phyloP scores from a whole-genome alignment of 2,888 invertebrate genomes.

The Fragum sueziense region DNA sequence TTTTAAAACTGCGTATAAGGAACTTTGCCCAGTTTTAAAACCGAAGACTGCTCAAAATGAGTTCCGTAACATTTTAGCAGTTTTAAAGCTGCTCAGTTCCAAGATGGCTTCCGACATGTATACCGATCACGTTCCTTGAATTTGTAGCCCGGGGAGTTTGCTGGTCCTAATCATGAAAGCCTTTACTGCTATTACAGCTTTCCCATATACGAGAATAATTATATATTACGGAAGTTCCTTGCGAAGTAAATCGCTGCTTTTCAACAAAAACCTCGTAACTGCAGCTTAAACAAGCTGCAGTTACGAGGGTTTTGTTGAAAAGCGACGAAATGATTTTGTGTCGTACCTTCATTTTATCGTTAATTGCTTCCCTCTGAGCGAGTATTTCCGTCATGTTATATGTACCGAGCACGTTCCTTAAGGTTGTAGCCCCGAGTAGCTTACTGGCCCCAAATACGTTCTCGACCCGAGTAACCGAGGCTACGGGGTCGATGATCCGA shows the following conservation, averaged over 20 bases:
- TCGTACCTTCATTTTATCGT: conserved; percentile 75
- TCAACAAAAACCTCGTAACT: no score
- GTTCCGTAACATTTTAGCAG: no score
- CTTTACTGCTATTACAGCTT: conserved; percentile 80
- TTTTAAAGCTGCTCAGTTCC: no score
- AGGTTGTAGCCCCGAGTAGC: conserved; percentile 78
- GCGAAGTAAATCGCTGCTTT: no score
- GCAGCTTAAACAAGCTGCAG: no score
- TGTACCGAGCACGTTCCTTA: conserved; percentile 78
- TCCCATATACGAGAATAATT: conserved; percentile 79
- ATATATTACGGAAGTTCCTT: conserved; percentile 72
- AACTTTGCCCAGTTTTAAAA: no score
- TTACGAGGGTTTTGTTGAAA: no score
- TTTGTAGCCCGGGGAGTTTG: conserved; percentile 78
- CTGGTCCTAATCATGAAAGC: conserved; percentile 75
- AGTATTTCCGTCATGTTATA: conserved; percentile 77
- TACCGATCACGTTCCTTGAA: conserved; percentile 77
- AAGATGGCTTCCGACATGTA: no score
- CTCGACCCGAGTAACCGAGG: conserved; percentile 78
- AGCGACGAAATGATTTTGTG: no score
- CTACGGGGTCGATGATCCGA: conserved; percentile 76
- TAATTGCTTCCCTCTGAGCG: conserved; percentile 76
- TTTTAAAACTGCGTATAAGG: no score
- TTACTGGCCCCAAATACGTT: conserved; percentile 76
- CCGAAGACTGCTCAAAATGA: no score